A percentile compares a stretch with the other conserved stretches of the same genome.
Evolutionary conservation across 2,113 vertebrate genomes (phyloP).

Genomic region (Oncorhynchus keta): DNA sequence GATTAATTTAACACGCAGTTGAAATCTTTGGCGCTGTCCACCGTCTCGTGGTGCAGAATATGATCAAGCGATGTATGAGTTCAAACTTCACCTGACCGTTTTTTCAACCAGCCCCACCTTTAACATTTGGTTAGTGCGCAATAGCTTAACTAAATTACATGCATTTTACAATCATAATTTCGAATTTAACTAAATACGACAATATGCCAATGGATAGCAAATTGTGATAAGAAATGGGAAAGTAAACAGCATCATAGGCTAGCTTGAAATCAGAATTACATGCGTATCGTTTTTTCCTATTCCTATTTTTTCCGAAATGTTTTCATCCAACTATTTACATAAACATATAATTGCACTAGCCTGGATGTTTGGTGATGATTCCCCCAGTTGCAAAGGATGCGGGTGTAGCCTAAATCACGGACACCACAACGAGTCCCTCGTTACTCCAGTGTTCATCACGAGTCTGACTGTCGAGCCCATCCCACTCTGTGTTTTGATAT

Average conservation of each 20-base stretch:
- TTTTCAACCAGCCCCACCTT: constrained; percentile 4
- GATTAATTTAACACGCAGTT: not conserved
- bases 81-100: not conserved
- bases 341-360: constrained; percentile 27
- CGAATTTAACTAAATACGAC: no score
- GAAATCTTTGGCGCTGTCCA: constrained; percentile 7
- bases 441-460: constrained; percentile 20
- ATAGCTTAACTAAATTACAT: not conserved
- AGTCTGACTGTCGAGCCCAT: constrained; percentile 21
- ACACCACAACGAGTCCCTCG: constrained; percentile 41
- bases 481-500: constrained; percentile 37
- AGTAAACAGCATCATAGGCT: no score
- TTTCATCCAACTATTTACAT: not conserved
- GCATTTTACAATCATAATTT: not conserved
- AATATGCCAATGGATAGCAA: no score
- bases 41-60: constrained; percentile 6
- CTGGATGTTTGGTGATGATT: constrained; percentile 37
- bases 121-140: not conserved
- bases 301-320: no score
- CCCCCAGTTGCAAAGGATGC: constrained; percentile 12
- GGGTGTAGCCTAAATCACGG: constrained; percentile 31
- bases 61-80: not conserved
- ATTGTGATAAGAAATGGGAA: no score
- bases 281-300: not conserved
- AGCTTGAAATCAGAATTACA: no score